A percentile compares a stretch with the other conserved stretches of the same genome.
Evolutionary conservation across 2,113 vertebrate species (phyloP).

Genomic region (Ia io): DNA sequence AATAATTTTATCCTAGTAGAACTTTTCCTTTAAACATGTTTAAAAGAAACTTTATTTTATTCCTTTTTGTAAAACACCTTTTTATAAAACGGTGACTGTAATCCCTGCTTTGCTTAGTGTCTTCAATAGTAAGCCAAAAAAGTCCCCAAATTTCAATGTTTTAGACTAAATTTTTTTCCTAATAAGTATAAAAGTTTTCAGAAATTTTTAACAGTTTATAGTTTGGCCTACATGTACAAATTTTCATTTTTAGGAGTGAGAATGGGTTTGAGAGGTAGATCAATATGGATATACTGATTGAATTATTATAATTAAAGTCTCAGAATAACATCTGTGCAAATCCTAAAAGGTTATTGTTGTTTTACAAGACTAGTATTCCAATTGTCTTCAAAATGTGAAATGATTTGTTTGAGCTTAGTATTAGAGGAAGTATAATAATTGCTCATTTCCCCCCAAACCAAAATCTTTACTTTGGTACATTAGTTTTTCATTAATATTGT

Average conservation of each 20-base stretch:
- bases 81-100: neutral
- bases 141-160: neutral
- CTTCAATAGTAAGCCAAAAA: conserved; percentile 18
- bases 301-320: conserved; percentile 21
- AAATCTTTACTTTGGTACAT: neutral
- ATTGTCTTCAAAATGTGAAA: conserved; percentile 17
- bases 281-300: neutral
- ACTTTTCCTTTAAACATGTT: neutral
- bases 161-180: neutral
- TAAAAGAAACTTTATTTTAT: conserved; percentile 27
- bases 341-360: conserved; percentile 15
- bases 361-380: neutral
- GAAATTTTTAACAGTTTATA: conserved; percentile 1
- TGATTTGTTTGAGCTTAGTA: neutral
- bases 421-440: neutral
- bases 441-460: neutral
- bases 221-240: neutral
- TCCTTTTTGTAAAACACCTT: neutral
- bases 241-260: conserved; percentile 34
- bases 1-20: conserved; percentile 46
- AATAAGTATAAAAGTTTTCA: conserved; percentile 26
- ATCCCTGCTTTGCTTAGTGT: neutral
- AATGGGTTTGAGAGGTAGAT: neutral
- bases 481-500: neutral
- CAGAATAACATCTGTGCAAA: neutral